These are phyloP conservation scores for Andrena dorsata DNA, from an alignment of 2,888 invertebrate species.

Conservation along the genomic window DNA sequence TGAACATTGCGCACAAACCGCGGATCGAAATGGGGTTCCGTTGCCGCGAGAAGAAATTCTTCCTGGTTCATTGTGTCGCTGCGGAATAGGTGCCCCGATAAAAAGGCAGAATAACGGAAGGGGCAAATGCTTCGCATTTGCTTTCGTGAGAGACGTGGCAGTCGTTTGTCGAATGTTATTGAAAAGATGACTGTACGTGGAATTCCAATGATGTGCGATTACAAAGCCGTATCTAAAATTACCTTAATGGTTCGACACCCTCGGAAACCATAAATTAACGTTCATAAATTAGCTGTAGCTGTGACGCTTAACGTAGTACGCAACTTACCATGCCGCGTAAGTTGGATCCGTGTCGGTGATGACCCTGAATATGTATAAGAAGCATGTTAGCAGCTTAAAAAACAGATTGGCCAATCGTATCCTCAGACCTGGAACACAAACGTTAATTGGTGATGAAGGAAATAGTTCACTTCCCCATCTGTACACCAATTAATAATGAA, in stretches of 20 bases:
- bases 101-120: constrained; percentile 16
- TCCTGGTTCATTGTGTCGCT: neutral
- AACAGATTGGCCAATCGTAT: constrained; percentile 99
- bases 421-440: constrained; percentile 93
- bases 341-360: constrained; percentile 95
- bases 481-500: neutral
- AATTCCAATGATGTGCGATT: too few relatives aligned
- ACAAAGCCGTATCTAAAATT: too few relatives aligned
- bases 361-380: constrained; percentile 97
- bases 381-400: constrained; percentile 98
- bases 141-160: neutral
- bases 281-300: neutral
- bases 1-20: constrained; percentile 51
- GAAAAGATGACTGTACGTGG: too few relatives aligned
- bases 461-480: neutral
- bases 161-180: neutral
- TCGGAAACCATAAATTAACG: too few relatives aligned
- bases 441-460: neutral
- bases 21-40: constrained; percentile 28
- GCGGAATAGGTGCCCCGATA: neutral
- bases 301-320: neutral
- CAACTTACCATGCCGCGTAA: constrained; percentile 93
- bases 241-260: too few relatives aligned
- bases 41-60: constrained; percentile 29
- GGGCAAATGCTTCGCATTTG: neutral